phyloP scores from a whole-genome alignment of 2,797 vertebrate genomes.

The Synanceia verrucosa region DNA sequence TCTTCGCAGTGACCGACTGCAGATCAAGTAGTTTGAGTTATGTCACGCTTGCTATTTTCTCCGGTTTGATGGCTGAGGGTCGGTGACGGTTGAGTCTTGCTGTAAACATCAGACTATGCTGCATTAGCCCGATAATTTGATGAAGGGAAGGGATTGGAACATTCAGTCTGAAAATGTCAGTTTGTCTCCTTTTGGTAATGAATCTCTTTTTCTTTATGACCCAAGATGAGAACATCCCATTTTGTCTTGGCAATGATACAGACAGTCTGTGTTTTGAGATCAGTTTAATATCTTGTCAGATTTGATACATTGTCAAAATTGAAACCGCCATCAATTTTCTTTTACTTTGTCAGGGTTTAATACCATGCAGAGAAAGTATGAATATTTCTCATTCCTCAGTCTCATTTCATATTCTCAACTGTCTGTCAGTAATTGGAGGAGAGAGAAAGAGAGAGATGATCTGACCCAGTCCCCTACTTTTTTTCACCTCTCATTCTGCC shows the following conservation, averaged over 20 bases:
- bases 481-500: slow-evolving; percentile 72
- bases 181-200: slow-evolving; percentile 73
- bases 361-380: slow-evolving; percentile 70
- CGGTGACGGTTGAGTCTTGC: slow-evolving; percentile 30
- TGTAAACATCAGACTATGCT: slow-evolving; percentile 47
- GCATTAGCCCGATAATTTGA: slow-evolving; percentile 59
- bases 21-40: slow-evolving; percentile 58
- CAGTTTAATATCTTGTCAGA: slow-evolving; percentile 76
- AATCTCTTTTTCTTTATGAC: slow-evolving; percentile 57
- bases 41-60: slow-evolving; percentile 48
- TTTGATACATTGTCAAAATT: slow-evolving; percentile 71
- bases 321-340: slow-evolving; percentile 69
- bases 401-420: slow-evolving; percentile 69
- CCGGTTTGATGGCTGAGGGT: slow-evolving; percentile 37
- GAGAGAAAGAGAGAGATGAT: slow-evolving; percentile 49
- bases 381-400: slow-evolving; percentile 76
- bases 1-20: slow-evolving; percentile 51
- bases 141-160: slow-evolving; percentile 56
- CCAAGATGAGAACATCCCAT: slow-evolving; percentile 68
- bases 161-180: slow-evolving; percentile 72
- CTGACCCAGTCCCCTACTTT: slow-evolving; percentile 78
- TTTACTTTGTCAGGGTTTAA: slow-evolving; percentile 74
- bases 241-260: slow-evolving; percentile 59
- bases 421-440: slow-evolving; percentile 76
- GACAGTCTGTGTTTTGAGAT: slow-evolving; percentile 75